Percentiles rank a stretch among this genome's conserved stretches.
These are phyloP conservation scores for Acleris cristana DNA, from an alignment of 2,888 invertebrate species.

Conservation along the genomic window DNA sequence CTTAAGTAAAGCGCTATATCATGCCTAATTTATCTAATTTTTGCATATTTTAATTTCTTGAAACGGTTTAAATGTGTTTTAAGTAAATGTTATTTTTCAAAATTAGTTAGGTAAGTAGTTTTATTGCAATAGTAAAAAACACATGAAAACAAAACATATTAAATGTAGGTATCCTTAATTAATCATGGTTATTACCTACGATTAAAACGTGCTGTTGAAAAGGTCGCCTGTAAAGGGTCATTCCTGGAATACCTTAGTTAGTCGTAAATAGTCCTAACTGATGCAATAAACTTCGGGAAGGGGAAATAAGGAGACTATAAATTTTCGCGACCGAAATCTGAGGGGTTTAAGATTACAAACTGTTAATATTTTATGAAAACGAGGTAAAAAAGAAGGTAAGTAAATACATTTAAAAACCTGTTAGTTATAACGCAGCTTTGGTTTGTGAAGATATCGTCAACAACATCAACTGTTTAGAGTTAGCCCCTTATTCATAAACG, in stretches of 20 bases:
- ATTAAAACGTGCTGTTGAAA: conserved; percentile 25
- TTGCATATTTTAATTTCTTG: no score
- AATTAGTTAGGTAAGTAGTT: no score
- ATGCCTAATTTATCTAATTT: no score
- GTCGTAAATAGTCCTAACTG: conserved; percentile 45
- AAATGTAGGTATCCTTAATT: not conserved
- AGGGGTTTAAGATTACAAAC: conserved; percentile 3
- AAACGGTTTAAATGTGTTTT: no score
- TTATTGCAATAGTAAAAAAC: no score
- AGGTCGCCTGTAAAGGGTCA: conserved; percentile 35
- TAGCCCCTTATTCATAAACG: no score
- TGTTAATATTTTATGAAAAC: conserved; percentile 5
- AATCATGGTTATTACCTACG: conserved; percentile 5
- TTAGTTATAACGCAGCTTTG: no score
- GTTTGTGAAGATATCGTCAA: no score
- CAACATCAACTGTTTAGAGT: no score
- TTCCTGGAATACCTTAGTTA: conserved; percentile 39
- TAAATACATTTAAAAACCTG: not conserved
- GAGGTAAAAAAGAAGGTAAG: not conserved
- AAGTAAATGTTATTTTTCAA: no score
- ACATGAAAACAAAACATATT: no score
- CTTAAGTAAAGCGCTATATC: no score
- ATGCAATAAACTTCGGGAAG: conserved; percentile 41
- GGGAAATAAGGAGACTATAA: conserved; percentile 43
- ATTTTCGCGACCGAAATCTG: conserved; percentile 38